These are phyloP conservation scores for Subacronicta megacephala DNA, from an alignment of 2,888 invertebrate genomes.

Conservation along the genomic window DNA sequence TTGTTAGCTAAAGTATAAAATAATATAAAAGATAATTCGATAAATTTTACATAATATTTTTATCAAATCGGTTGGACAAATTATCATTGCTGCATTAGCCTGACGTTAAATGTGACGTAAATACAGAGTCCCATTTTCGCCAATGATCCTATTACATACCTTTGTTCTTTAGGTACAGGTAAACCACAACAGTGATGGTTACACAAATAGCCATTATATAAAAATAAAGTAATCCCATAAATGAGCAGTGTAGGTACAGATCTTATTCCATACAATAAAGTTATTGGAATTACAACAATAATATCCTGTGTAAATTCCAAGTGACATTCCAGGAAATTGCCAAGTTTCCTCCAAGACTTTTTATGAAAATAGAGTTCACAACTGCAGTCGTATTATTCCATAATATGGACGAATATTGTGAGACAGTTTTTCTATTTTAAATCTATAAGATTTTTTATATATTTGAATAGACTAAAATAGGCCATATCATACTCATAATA, in stretches of 20 bases:
- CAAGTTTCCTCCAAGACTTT: conserved; percentile 22
- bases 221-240: conserved; percentile 1
- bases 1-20: too few relatives aligned
- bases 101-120: too few relatives aligned
- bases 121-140: not conserved
- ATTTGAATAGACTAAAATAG: too few relatives aligned
- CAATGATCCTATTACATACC: not conserved
- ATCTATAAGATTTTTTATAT: too few relatives aligned
- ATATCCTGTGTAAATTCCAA: conserved; percentile 48
- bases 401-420: not conserved
- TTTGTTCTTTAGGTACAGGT: conserved; percentile 7
- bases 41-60: too few relatives aligned
- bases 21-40: too few relatives aligned
- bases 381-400: conserved; percentile 8
- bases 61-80: too few relatives aligned
- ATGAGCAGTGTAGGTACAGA: not conserved
- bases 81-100: too few relatives aligned
- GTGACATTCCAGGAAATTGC: conserved; percentile 25
- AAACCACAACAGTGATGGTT: conserved; percentile 21
- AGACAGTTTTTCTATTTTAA: not conserved
- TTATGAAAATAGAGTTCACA: conserved; percentile 14
- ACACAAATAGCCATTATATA: conserved; percentile 3
- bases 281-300: conserved; percentile 17
- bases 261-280: conserved; percentile 6
- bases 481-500: too few relatives aligned